Conservation (phyloP, 2,113 vertebrate genomes). For the Monopterus albus region DNA sequence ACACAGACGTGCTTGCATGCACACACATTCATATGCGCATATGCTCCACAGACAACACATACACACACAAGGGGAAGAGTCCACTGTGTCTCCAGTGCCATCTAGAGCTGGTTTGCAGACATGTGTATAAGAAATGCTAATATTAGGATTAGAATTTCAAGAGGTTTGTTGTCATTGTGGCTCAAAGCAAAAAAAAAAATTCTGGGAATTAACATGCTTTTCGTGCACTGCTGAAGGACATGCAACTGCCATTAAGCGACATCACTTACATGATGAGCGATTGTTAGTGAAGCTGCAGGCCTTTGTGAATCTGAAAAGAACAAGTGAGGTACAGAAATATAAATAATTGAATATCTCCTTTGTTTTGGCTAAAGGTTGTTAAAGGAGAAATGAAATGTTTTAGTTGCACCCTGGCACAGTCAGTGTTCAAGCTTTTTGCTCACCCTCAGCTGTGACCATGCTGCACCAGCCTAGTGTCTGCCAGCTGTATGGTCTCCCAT, state of each 20-base stretch:
- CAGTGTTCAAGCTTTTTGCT: neutral
- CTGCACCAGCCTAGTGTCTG: constrained; percentile 35
- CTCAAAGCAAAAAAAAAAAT: neutral
- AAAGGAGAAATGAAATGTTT: constrained; percentile 4
- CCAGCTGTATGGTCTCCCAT: constrained; percentile 68
- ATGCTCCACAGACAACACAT: constrained; percentile 7
- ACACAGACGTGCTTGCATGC: constrained; percentile 32
- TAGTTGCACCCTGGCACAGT: neutral
- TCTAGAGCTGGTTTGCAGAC: constrained; percentile 71
- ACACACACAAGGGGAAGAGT: constrained; percentile 18
- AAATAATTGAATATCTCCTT: neutral
- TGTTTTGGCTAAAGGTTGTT: constrained; percentile 22
- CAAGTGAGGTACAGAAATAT: neutral
- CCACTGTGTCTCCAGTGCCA: constrained; percentile 79
- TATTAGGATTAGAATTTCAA: constrained; percentile 1
- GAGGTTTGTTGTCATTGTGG: neutral
- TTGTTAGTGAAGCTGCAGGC: constrained; percentile 2
- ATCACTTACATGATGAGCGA: neutral
- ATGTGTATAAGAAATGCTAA: constrained; percentile 34
- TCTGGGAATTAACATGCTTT: neutral
- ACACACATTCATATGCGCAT: constrained; percentile 25
- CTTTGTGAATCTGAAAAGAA: neutral
- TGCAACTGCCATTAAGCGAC: neutral
- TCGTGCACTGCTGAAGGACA: neutral
- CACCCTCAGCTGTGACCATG: constrained; percentile 14